Evolutionary conservation across 1,140 invertebrate species (phyloP).

Genomic region (Uloborus diversus): DNA sequence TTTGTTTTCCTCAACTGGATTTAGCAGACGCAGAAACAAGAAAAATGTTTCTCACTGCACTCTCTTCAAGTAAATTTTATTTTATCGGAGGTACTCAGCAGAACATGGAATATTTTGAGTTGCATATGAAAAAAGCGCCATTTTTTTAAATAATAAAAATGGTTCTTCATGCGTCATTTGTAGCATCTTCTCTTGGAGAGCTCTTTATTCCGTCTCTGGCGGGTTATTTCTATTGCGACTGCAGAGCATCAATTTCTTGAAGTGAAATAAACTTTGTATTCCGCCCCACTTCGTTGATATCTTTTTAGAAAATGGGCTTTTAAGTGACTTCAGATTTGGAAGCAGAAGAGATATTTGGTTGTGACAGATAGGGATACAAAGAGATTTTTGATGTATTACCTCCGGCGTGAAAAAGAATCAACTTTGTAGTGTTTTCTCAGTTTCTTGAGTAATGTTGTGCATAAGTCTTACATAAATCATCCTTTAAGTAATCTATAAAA

Average conservation of each 20-base stretch:
- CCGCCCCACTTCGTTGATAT: neutral
- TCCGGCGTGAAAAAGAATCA: no score
- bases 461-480: no score
- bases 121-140: neutral
- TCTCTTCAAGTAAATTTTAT: neutral
- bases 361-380: no score
- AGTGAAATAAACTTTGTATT: neutral
- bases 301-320: neutral
- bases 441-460: no score
- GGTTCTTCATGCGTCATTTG: neutral
- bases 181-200: neutral
- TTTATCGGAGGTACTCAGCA: neutral
- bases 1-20: neutral
- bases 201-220: neutral
- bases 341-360: no score
- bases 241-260: neutral
- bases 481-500: no score
- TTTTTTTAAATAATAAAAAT: neutral
- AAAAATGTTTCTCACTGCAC: neutral
- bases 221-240: no score
- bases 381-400: no score
- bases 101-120: neutral
- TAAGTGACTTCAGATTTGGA: slow-evolving; percentile 19
- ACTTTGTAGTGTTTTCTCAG: no score
- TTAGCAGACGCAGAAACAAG: neutral